These are phyloP conservation scores for Clivina fossor DNA, from an alignment of 2,888 invertebrate genomes.

Conservation along the genomic window DNA sequence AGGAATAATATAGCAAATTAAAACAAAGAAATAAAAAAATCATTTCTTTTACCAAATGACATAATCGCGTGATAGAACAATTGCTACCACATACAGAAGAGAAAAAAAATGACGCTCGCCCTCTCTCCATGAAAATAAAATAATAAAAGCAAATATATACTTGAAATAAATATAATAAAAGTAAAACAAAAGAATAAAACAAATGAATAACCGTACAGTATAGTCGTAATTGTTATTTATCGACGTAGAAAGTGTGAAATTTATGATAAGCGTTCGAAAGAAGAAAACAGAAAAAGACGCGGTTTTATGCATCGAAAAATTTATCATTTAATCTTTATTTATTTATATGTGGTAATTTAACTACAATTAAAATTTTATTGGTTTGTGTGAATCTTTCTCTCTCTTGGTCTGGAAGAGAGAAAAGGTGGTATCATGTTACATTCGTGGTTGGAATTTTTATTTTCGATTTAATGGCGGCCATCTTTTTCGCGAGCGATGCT, in stretches of 20 bases:
- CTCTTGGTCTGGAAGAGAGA: constrained; percentile 4
- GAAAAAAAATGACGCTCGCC: no score
- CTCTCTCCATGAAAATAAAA: no score
- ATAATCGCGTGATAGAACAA: constrained; percentile 17
- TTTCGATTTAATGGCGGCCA: constrained; percentile 25
- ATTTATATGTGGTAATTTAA: constrained; percentile 30
- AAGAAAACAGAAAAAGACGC: constrained; percentile 29
- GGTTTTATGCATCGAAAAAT: constrained; percentile 32
- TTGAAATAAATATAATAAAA: no score
- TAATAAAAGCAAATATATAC: no score
- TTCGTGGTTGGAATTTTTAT: constrained; percentile 26
- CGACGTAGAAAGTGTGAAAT: constrained; percentile 24
- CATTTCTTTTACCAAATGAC: constrained; percentile 14
- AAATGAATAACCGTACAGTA: constrained; percentile 11
- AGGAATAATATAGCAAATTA: background rate
- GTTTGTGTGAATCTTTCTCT: no score
- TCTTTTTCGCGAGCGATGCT: constrained; percentile 24
- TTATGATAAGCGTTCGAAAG: constrained; percentile 18
- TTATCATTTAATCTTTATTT: constrained; percentile 26
- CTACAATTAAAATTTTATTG: constrained; percentile 30
- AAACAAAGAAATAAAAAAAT: constrained; percentile 15
- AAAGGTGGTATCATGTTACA: constrained; percentile 20
- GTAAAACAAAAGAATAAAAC: no score
- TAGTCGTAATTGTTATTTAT: constrained; percentile 16
- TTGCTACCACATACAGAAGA: no score